These are phyloP conservation scores for Suricata suricatta DNA, from an alignment of 2,113 vertebrate species.

Conservation along the genomic window DNA sequence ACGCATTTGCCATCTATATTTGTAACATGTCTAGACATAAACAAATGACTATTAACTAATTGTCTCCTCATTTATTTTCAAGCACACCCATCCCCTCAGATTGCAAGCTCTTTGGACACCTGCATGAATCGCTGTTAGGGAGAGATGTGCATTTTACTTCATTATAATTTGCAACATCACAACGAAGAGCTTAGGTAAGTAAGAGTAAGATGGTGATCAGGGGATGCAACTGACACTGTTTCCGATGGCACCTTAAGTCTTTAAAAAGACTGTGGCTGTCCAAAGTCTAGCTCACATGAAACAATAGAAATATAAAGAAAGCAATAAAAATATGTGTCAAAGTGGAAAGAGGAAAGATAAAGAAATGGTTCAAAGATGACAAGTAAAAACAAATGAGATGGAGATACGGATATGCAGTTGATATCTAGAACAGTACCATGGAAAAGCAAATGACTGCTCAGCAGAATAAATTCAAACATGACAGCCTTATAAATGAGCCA, in stretches of 20 bases:
- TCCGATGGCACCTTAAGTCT: not conserved
- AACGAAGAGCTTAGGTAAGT: not conserved
- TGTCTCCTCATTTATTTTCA: not conserved
- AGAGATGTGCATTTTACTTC: not conserved
- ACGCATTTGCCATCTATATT: not conserved
- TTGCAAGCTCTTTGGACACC: not conserved
- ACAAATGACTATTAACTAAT: not conserved
- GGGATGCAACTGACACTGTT: not conserved
- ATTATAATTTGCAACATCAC: not conserved
- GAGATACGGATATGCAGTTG: not conserved
- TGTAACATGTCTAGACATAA: not conserved
- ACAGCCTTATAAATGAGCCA: conserved; percentile 41
- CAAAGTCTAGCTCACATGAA: not conserved
- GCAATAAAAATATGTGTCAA: not conserved
- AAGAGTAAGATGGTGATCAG: not conserved
- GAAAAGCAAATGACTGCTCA: not conserved
- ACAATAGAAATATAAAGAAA: not conserved
- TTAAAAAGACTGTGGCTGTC: not conserved
- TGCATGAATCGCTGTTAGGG: not conserved
- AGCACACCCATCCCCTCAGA: not conserved
- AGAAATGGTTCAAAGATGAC: conserved; percentile 5
- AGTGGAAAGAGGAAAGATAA: not conserved
- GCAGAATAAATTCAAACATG: conserved; percentile 52
- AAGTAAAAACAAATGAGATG: not conserved
- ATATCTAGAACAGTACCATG: not conserved